Percentiles rank a stretch among this genome's conserved stretches.
phyloP scores from a whole-genome alignment of 2,113 vertebrate species.

The Chunga burmeisteri region DNA sequence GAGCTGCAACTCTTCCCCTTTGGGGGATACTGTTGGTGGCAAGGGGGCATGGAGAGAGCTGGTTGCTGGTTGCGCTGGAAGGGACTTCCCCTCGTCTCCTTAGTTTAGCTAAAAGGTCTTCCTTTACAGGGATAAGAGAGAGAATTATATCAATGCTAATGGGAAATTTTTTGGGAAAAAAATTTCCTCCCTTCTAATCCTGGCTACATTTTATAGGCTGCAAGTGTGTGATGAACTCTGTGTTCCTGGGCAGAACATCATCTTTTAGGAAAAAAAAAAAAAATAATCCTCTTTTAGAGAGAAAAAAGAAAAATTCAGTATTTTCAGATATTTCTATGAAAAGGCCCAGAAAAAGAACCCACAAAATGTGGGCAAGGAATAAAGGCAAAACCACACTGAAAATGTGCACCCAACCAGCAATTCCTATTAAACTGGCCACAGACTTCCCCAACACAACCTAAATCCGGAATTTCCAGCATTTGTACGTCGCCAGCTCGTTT shows the following conservation, averaged over 20 bases:
- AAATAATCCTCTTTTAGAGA: background rate
- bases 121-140: too few relatives aligned
- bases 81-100: background rate
- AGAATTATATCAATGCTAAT: background rate
- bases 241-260: background rate
- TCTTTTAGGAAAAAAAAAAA: background rate
- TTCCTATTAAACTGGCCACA: background rate
- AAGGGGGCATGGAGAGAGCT: background rate
- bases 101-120: background rate
- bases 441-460: background rate
- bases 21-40: background rate
- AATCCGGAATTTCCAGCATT: background rate
- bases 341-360: background rate
- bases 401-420: background rate
- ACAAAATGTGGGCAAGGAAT: background rate
- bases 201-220: background rate
- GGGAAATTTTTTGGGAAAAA: background rate
- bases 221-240: accelerated
- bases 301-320: accelerated
- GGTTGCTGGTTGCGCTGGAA: background rate
- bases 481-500: background rate
- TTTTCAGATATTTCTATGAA: background rate
- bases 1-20: background rate
- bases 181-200: background rate
- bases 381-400: background rate